Percentiles rank a stretch among this genome's conserved stretches.
phyloP scores from a whole-genome alignment of 35 echinoderm and acorn worm genomes.

The Ptychodera flava region DNA sequence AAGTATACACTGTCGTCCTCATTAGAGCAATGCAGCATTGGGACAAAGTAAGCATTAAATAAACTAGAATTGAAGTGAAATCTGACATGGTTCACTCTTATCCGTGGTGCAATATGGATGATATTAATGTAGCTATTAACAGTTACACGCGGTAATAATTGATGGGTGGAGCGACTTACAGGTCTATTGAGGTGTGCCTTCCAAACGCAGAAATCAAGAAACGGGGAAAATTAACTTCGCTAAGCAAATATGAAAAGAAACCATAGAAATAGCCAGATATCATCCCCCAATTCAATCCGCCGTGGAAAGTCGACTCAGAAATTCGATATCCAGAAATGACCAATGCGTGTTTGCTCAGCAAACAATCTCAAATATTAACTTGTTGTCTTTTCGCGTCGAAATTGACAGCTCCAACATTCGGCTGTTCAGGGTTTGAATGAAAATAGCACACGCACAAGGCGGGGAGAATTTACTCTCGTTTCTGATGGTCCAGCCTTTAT shows the following conservation, averaged over 20 bases:
- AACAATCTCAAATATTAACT: slow-evolving; percentile 2
- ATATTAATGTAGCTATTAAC: neutral
- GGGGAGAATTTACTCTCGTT: too few relatives aligned
- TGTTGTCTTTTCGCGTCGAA: neutral
- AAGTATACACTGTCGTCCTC: neutral
- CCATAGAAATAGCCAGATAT: neutral
- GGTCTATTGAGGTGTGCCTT: neutral
- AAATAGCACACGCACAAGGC: too few relatives aligned
- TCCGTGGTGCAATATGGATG: neutral
- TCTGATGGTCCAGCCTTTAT: too few relatives aligned
- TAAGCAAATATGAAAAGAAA: neutral
- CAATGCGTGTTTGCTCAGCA: neutral
- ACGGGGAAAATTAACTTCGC: neutral
- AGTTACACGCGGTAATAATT: neutral
- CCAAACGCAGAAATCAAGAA: neutral
- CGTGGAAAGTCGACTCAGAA: neutral
- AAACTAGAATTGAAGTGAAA: neutral
- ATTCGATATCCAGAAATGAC: neutral
- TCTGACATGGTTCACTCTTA: neutral
- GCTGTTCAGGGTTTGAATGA: too few relatives aligned
- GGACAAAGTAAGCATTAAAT: neutral
- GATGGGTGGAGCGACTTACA: neutral
- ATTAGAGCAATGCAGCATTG: neutral
- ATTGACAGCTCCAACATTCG: too few relatives aligned
- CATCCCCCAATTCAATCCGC: neutral